These are phyloP conservation scores for Lampris megalopsis DNA, from an alignment of 2,113 vertebrate genomes.

Conservation along the genomic window DNA sequence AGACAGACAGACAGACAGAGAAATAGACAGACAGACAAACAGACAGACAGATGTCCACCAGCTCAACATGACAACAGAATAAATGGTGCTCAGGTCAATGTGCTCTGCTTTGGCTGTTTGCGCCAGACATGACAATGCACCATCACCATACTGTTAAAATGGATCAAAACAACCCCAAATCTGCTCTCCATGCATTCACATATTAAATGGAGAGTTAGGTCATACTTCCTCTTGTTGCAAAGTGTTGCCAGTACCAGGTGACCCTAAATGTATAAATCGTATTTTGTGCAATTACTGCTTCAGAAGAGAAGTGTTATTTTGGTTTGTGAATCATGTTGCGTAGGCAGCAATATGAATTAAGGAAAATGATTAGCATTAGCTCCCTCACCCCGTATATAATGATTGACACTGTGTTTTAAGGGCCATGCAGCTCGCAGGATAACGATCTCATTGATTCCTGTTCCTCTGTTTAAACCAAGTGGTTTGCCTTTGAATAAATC, in stretches of 20 bases:
- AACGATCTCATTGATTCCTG: constrained; percentile 35
- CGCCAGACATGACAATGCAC: constrained; percentile 44
- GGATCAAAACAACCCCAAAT: constrained; percentile 26
- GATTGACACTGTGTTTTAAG: constrained; percentile 1
- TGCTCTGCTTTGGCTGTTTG: constrained; percentile 62
- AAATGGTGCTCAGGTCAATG: constrained; percentile 65
- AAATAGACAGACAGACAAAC: constrained; percentile 26
- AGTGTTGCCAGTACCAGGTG: not conserved
- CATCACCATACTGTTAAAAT: constrained; percentile 39
- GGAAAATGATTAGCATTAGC: not conserved
- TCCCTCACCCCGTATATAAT: constrained; percentile 8
- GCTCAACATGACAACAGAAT: constrained; percentile 67
- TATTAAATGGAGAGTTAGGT: constrained; percentile 1
- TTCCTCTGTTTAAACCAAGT: constrained; percentile 14
- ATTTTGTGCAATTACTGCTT: too few species aligned
- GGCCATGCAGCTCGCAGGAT: constrained; percentile 30
- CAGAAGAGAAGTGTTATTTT: not conserved
- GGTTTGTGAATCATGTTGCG: not conserved
- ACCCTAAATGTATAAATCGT: not conserved
- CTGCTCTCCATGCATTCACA: constrained; percentile 15
- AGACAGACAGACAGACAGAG: constrained; percentile 22
- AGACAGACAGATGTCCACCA: constrained; percentile 60
- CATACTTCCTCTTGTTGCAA: not conserved
- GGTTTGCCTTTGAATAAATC: constrained; percentile 41
- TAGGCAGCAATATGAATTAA: not conserved